phyloP scores from a whole-genome alignment of 2,888 invertebrate species.

The Taphrorychus bicolor region DNA sequence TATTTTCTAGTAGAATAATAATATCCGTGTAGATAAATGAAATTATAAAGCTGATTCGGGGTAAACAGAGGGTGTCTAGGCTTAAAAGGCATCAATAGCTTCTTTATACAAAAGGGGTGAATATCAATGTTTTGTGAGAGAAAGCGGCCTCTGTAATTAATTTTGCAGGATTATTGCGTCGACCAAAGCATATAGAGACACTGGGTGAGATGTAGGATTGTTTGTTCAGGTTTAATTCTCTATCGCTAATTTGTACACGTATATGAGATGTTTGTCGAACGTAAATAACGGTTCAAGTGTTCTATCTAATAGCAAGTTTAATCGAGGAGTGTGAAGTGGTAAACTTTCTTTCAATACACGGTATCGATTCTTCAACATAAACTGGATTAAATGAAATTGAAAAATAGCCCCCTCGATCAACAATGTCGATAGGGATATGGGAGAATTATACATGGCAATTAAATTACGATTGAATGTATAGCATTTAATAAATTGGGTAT shows the following conservation, averaged over 20 bases:
- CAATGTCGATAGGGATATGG: constrained; percentile 15
- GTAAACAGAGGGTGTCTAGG: constrained; percentile 7
- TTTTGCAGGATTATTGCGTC: constrained; percentile 31
- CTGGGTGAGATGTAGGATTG: constrained; percentile 16
- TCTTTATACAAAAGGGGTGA: constrained; percentile 28
- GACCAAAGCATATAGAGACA: constrained; percentile 31
- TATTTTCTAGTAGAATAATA: background rate
- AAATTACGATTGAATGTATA: constrained; percentile 16
- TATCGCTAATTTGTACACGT: constrained; percentile 26
- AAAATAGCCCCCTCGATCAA: constrained; percentile 3
- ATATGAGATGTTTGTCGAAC: constrained; percentile 9
- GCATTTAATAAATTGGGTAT: constrained; percentile 27
- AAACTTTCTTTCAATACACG: background rate
- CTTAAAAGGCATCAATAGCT: constrained; percentile 19
- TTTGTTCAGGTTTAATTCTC: constrained; percentile 32
- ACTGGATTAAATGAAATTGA: constrained; percentile 6
- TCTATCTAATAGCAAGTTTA: background rate
- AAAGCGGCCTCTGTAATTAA: constrained; percentile 27
- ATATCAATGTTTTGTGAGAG: constrained; percentile 33
- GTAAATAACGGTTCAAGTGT: constrained; percentile 7
- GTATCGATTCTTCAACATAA: background rate
- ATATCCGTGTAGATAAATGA: background rate
- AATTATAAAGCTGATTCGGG: background rate
- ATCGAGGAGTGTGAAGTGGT: background rate
- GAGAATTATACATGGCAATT: constrained; percentile 19